Evolutionary conservation across 1,140 invertebrate genomes (phyloP).

Genomic region (Archivesica marissinica): DNA sequence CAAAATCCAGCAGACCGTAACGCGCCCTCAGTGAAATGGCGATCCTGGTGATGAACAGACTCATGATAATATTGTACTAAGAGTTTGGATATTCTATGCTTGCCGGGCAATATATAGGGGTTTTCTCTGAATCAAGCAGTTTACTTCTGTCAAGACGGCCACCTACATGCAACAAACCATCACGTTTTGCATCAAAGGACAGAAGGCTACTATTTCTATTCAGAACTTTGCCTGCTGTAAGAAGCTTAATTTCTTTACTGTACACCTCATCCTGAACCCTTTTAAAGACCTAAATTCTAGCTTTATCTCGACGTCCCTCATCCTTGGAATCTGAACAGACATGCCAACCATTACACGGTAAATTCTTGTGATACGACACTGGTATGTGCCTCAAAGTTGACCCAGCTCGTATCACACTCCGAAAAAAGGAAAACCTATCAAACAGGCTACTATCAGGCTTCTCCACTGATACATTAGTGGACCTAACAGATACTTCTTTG

Average conservation of each 20-base stretch:
- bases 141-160: neutral
- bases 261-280: neutral
- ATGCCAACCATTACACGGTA: too few relatives aligned
- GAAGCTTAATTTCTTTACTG: neutral
- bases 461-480: too few relatives aligned
- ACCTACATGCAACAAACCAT: constrained; percentile 11
- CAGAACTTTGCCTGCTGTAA: neutral
- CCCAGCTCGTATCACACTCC: constrained; percentile 11
- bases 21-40: constrained; percentile 50
- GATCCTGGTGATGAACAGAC: constrained; percentile 47
- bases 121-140: neutral
- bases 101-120: constrained; percentile 7
- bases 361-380: neutral
- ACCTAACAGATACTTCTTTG: too few relatives aligned
- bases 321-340: too few relatives aligned
- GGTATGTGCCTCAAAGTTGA: neutral
- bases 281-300: neutral
- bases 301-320: neutral
- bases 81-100: neutral
- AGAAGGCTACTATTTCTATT: neutral
- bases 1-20: constrained; percentile 46
- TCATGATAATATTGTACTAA: constrained; percentile 43
- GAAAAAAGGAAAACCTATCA: too few relatives aligned
- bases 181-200: neutral
- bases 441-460: too few relatives aligned